A percentile compares a stretch with the other conserved stretches of the same genome.
Evolutionary conservation across 2,113 vertebrate species (phyloP).

Genomic region (Daboia siamensis): DNA sequence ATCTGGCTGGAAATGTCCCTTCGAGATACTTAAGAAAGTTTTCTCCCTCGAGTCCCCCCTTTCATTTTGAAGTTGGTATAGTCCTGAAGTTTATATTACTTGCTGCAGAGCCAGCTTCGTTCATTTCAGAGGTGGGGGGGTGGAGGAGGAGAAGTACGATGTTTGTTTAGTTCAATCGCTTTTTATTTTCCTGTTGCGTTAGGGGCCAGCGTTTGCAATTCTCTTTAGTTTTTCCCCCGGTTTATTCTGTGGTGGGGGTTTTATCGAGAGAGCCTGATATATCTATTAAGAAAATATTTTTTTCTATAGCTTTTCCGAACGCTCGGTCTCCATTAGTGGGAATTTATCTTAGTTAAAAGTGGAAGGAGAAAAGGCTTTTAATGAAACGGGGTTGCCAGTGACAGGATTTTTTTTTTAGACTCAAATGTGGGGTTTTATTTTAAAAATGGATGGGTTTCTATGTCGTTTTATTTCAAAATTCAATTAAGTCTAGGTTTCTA

Average conservation of each 20-base stretch:
- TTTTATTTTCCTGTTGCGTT: neutral
- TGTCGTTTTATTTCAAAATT: neutral
- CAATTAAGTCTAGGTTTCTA: neutral
- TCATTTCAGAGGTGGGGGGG: neutral
- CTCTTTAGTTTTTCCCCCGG: neutral
- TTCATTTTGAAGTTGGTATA: neutral
- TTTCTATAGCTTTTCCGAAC: neutral
- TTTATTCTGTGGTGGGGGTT: neutral
- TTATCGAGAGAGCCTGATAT: neutral
- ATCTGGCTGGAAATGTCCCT: neutral
- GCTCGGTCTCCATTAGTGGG: neutral
- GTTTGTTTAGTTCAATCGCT: rapidly evolving
- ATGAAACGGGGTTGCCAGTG: neutral
- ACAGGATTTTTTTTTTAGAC: neutral
- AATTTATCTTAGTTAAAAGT: neutral
- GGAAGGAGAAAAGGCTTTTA: neutral
- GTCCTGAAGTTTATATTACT: neutral
- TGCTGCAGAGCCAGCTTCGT: rapidly evolving
- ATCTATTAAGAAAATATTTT: neutral
- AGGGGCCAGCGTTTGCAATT: neutral
- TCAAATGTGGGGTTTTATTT: neutral
- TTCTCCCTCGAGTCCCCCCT: neutral
- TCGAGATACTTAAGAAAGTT: neutral
- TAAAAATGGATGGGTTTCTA: neutral
- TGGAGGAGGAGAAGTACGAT: too few species aligned